Evolutionary conservation across 1,140 invertebrate species (phyloP).

Genomic region (Diabrotica undecimpunctata): DNA sequence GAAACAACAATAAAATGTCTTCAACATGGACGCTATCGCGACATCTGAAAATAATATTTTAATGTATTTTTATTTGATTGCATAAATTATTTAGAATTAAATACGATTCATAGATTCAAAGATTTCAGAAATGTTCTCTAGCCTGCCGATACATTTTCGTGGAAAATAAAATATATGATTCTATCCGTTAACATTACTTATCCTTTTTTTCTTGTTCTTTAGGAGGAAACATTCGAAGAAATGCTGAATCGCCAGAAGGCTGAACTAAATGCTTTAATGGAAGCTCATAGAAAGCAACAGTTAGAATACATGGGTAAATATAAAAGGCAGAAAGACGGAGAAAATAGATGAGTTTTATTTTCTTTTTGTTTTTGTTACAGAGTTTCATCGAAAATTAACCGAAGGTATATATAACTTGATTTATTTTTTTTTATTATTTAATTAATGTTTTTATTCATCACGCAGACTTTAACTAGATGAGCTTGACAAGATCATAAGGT

Average conservation of each 20-base stretch:
- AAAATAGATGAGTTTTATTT: constrained; percentile 26
- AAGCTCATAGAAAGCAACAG: constrained; percentile 47
- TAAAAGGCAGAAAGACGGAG: constrained; percentile 29
- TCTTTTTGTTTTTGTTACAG: constrained; percentile 26
- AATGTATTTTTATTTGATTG: too few relatives aligned
- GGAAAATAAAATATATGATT: too few relatives aligned
- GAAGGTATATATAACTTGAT: constrained; percentile 29
- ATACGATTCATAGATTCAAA: too few relatives aligned
- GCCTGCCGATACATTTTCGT: too few relatives aligned
- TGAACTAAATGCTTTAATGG: constrained; percentile 46
- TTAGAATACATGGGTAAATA: constrained; percentile 46
- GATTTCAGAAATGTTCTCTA: too few relatives aligned
- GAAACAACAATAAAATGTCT: too few relatives aligned
- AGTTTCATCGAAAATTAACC: constrained; percentile 35
- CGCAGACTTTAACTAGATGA: background rate
- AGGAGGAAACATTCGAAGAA: constrained; percentile 48
- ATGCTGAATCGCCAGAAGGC: constrained; percentile 48
- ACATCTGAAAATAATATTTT: too few relatives aligned
- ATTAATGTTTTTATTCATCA: background rate
- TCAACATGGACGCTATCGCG: too few relatives aligned
- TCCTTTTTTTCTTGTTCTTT: constrained; percentile 18
- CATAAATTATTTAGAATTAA: too few relatives aligned
- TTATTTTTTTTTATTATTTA: constrained; percentile 1
- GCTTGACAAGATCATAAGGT: background rate
- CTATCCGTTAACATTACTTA: too few relatives aligned